A percentile compares a stretch with the other conserved stretches of the same genome.
These are phyloP conservation scores for Andrena marginata DNA, from an alignment of 2,888 invertebrate genomes.

Conservation along the genomic window DNA sequence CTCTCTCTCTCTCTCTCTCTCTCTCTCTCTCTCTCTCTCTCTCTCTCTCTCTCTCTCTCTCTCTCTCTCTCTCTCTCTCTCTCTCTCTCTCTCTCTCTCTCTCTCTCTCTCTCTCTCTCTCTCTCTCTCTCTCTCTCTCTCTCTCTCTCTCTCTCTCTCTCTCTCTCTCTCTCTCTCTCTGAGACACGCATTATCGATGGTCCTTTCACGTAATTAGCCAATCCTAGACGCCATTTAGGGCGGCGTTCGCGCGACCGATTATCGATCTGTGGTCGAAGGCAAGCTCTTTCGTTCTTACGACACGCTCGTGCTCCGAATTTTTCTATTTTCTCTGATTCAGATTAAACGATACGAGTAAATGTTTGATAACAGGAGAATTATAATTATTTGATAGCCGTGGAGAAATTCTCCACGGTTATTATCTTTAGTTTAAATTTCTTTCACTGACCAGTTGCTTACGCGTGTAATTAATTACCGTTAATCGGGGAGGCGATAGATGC, in stretches of 20 bases:
- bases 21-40: slow-evolving; percentile 35
- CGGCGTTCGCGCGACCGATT: slow-evolving; percentile 40
- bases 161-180: slow-evolving; percentile 35
- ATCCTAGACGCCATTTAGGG: slow-evolving; percentile 46
- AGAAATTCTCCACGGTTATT: too few relatives aligned
- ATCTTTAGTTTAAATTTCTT: background rate
- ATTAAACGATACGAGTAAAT: too few relatives aligned
- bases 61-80: slow-evolving; percentile 35
- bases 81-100: too few relatives aligned
- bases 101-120: too few relatives aligned
- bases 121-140: background rate
- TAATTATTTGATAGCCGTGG: too few relatives aligned
- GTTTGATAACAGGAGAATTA: background rate
- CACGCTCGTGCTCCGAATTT: background rate
- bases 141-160: slow-evolving; percentile 20
- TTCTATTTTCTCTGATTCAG: too few relatives aligned
- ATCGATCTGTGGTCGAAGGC: slow-evolving; percentile 64
- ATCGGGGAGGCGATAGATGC: slow-evolving; percentile 33
- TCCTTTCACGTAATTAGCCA: slow-evolving; percentile 64
- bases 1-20: slow-evolving; percentile 21
- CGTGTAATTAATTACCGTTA: slow-evolving; percentile 58
- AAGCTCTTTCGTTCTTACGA: background rate
- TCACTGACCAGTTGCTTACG: slow-evolving; percentile 20
- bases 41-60: slow-evolving; percentile 21
- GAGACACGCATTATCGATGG: slow-evolving; percentile 61